Base-by-base conservation (phyloP, 2,113 vertebrate genomes). In the Pangasianodon gigas region DNA sequence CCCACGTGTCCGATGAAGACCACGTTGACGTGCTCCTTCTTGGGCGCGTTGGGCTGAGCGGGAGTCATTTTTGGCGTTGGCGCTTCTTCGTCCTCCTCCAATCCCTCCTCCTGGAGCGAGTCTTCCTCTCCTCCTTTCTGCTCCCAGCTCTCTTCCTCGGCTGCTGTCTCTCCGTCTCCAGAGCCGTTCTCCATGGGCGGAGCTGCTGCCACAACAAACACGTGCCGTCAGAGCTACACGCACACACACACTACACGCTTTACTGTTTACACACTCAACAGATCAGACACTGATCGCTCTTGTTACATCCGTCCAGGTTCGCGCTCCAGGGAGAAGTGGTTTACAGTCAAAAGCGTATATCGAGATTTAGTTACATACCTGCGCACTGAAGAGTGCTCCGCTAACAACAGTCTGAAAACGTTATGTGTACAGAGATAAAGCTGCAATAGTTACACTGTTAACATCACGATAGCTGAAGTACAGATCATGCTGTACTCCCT, bases 1-100 rank as follows among this genome's bases (percentile, higher is more conserved):
- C 97, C 97, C 87, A 98, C 97, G 0, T 98, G 97, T 7, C 97
- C 97, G 86, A 98, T 98, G 94, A 98, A 98, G 29, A 98, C 97
- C 58, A 97, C 97, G 54, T 98, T 98, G 89, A 98, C 97, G 5
- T 98, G 97, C 91, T 98, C 97, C 93, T 97, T 98, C 87, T 97
- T 97, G n/a, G 97, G 97, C 88, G 97, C 97, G 85, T 97, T 96
- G 81, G 97, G 97, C 0, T 96, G 96, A 46, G 94, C 95, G 29
- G 96, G 94, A 67, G 95, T 94, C n/a, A 96, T 95, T 93, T 97
- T 97, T 0, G 96, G 97, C 93, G 93, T 97, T 87, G 97, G 96
- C 90, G 97, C 95, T 90, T 97, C 97, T 71, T 98, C 97, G 19
- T 97, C 97, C 80, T 98, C 97, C 91, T 97, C 97, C 96, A 97